Evolutionary conservation across 2,797 vertebrate genomes (phyloP).

Genomic region (Dromococcyx pavoninus): DNA sequence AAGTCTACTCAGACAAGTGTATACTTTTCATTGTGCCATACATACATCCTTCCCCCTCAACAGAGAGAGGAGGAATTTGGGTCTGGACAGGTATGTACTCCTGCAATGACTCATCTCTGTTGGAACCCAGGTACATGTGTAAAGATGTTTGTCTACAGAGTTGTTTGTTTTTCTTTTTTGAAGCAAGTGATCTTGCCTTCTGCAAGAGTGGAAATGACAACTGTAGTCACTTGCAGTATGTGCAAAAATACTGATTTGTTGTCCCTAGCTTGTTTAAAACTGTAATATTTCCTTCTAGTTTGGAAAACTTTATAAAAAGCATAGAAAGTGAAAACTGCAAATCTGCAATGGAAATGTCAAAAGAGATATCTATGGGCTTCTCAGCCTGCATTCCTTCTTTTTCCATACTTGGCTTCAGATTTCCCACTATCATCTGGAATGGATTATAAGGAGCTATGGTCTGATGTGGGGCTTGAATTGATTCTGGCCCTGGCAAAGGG

Average conservation of each 20-base stretch:
- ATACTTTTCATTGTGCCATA: not conserved
- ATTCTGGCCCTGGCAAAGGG: not conserved
- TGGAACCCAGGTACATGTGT: not conserved
- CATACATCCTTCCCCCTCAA: not conserved
- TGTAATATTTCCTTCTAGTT: not conserved
- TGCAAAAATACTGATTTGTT: not conserved
- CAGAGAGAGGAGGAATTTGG: not conserved
- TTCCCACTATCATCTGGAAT: not conserved
- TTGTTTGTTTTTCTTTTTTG: not conserved
- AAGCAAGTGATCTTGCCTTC: not conserved
- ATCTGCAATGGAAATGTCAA: not conserved
- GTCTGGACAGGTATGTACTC: not conserved
- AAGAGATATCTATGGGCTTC: not conserved
- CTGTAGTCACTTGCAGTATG: not conserved
- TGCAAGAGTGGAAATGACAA: not conserved
- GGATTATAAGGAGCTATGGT: fast-evolving
- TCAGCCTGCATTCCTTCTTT: not conserved
- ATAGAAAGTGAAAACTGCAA: not conserved
- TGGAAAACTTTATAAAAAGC: not conserved
- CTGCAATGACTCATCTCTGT: not conserved
- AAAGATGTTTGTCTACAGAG: not conserved
- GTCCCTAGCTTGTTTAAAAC: not conserved
- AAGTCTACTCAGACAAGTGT: not conserved
- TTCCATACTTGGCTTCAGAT: not conserved
- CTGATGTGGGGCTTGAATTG: not conserved